phyloP scores from a whole-genome alignment of 2,113 vertebrate genomes.

The Pteronura brasiliensis region DNA sequence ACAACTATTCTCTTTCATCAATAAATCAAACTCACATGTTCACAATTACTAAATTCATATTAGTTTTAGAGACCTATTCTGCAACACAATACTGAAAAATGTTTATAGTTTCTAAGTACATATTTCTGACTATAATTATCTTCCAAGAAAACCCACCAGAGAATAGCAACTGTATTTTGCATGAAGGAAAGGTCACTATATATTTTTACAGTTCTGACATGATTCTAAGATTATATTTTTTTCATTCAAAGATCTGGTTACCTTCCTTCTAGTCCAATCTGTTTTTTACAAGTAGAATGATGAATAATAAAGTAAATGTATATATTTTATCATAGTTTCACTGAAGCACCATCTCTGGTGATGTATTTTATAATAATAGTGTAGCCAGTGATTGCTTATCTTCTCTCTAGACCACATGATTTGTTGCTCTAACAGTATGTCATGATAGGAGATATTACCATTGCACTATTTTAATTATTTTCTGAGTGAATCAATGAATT shows the following conservation, averaged over 20 bases:
- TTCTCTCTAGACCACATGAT: neutral
- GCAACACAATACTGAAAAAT: neutral
- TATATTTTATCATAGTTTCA: neutral
- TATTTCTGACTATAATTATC: neutral
- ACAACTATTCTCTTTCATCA: neutral
- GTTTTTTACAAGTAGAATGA: neutral
- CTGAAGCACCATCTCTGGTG: neutral
- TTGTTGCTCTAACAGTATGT: fast-evolving
- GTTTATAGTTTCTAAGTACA: neutral
- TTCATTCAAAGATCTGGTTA: neutral
- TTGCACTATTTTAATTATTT: neutral
- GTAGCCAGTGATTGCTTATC: neutral
- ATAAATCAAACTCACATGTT: neutral
- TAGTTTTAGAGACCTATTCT: neutral
- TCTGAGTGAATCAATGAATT: neutral
- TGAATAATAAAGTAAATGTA: neutral
- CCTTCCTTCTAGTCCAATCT: neutral
- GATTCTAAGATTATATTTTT: neutral
- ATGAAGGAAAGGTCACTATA: neutral
- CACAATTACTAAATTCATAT: neutral
- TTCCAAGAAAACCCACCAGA: neutral
- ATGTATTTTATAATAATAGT: neutral
- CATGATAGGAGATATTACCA: neutral
- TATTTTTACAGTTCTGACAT: neutral
- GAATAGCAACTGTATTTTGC: neutral